phyloP scores from a whole-genome alignment of 2,113 vertebrate species.

The Motacilla tschutschensis region DNA sequence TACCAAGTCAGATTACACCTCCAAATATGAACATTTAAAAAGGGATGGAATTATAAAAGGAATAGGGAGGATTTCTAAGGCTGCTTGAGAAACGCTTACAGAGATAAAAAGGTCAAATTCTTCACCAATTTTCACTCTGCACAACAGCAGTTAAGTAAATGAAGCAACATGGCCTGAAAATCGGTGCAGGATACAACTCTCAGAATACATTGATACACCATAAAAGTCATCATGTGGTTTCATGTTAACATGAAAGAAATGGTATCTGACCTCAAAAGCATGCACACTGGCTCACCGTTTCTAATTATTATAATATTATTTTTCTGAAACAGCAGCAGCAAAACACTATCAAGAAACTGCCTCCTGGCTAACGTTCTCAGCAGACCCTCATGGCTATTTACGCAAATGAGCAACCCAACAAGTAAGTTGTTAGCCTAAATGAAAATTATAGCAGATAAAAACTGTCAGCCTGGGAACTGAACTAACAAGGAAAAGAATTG shows the following conservation, averaged over 20 bases:
- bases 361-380: background rate
- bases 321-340: background rate
- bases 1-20: background rate
- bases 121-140: background rate
- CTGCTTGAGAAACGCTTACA: background rate
- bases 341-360: conserved; percentile 10
- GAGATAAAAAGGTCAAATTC: conserved; percentile 23
- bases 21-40: background rate
- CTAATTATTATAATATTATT: conserved; percentile 31
- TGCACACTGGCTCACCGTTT: background rate
- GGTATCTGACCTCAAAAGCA: background rate
- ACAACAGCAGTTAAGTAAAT: background rate
- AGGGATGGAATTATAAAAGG: background rate
- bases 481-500: conserved; percentile 19
- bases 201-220: background rate
- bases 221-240: background rate
- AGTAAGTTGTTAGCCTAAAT: conserved; percentile 35
- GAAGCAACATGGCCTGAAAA: background rate
- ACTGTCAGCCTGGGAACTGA: conserved; percentile 22
- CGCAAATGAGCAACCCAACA: conserved; percentile 43
- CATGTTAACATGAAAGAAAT: background rate
- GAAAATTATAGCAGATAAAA: conserved; percentile 33
- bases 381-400: conserved; percentile 28
- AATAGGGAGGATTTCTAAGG: background rate
- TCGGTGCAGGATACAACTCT: background rate